Conservation (phyloP, 64 coral and sea anemone genomes). For the Dendronephthya gigantea region DNA sequence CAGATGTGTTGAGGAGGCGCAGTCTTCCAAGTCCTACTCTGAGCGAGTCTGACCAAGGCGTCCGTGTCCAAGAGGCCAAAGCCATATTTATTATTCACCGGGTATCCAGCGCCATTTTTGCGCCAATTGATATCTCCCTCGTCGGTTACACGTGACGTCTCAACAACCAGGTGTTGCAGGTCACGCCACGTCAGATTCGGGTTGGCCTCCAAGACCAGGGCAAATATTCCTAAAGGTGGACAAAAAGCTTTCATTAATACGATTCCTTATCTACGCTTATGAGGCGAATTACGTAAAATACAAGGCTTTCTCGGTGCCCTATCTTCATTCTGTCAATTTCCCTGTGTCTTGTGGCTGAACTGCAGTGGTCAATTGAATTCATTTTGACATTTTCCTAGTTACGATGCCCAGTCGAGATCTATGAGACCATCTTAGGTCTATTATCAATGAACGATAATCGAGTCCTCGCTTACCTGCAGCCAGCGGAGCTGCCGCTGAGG, state of each 20-base stretch:
- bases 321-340: no score
- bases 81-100: slow-evolving; percentile 90
- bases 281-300: no score
- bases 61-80: slow-evolving; percentile 87
- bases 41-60: slow-evolving; percentile 56
- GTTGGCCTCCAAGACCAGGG: slow-evolving; percentile 83
- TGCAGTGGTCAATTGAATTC: no score
- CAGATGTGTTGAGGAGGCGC: slow-evolving; percentile 76
- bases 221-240: slow-evolving; percentile 66
- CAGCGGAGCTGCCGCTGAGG: slow-evolving; percentile 88
- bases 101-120: slow-evolving; percentile 62
- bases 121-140: slow-evolving; percentile 57
- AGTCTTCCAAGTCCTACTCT: slow-evolving; percentile 48
- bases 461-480: slow-evolving; percentile 58
- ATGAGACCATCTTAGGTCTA: no score
- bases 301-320: no score
- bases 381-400: no score
- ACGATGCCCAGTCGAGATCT: no score
- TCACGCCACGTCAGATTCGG: slow-evolving; percentile 81
- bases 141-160: slow-evolving; percentile 74
- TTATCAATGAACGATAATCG: no score
- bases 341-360: no score
- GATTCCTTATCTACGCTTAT: no score
- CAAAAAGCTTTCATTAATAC: not conserved
- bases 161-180: slow-evolving; percentile 77